Percentiles rank a stretch among this genome's conserved stretches.
Evolutionary conservation across 2,113 vertebrate species (phyloP).

Genomic region (Steatornis caripensis): DNA sequence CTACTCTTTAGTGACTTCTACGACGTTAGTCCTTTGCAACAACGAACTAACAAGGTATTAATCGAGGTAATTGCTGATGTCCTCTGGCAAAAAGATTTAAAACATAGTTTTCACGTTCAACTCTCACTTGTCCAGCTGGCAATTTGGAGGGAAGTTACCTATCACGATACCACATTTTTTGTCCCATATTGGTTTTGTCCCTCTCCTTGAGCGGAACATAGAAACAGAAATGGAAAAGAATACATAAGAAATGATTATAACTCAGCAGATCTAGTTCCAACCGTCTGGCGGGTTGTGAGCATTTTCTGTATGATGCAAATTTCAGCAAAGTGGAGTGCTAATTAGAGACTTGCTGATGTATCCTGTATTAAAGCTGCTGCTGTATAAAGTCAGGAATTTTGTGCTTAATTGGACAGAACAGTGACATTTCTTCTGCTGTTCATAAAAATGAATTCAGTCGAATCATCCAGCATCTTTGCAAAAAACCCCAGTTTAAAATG

Average conservation of each 20-base stretch:
- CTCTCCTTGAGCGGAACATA: not conserved
- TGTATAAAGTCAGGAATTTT: not conserved
- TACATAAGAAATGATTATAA: not conserved
- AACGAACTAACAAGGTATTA: not conserved
- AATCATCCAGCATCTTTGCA: not conserved
- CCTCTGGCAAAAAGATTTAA: not conserved
- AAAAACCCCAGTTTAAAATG: not conserved
- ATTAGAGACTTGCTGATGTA: not conserved
- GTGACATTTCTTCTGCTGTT: not conserved
- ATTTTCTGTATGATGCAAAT: not conserved
- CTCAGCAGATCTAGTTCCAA: not conserved
- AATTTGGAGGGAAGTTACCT: not conserved
- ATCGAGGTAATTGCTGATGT: not conserved
- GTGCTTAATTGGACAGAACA: not conserved
- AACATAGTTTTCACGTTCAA: not conserved
- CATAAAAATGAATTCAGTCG: not conserved
- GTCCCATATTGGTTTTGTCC: not conserved
- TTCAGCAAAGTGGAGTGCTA: not conserved
- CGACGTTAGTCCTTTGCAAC: not conserved
- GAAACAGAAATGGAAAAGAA: not conserved
- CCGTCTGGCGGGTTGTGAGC: not conserved
- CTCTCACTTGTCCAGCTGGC: not conserved
- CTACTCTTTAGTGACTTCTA: not conserved
- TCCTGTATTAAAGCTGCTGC: not conserved
- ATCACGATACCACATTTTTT: accelerated